These are phyloP conservation scores for Dryoscopus gambensis DNA, from an alignment of 2,113 vertebrate species.

Conservation along the genomic window DNA sequence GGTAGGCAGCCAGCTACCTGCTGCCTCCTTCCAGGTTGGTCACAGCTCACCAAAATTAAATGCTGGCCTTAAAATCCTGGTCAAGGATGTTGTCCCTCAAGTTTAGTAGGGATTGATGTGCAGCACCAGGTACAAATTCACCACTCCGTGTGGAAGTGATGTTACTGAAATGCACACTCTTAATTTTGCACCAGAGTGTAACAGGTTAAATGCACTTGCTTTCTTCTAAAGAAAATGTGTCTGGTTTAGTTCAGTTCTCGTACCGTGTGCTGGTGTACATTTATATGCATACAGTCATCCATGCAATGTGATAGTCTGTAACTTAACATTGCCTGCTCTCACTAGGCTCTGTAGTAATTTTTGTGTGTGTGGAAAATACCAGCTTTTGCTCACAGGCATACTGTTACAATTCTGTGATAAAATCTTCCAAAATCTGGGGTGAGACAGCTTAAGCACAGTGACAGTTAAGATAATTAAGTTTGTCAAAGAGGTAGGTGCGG, in stretches of 20 bases:
- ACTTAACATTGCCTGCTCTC: background rate
- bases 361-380: background rate
- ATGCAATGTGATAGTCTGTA: background rate
- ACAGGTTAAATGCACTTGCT: background rate
- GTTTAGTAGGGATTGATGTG: background rate
- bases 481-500: background rate
- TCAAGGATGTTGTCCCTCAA: background rate
- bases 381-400: background rate
- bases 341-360: background rate
- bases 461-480: background rate
- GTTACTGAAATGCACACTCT: background rate
- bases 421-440: background rate
- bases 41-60: background rate
- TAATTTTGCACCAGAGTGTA: background rate
- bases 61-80: background rate
- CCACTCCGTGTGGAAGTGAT: rapidly evolving
- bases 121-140: background rate
- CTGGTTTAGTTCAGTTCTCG: background rate
- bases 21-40: background rate
- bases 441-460: background rate
- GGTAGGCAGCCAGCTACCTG: background rate
- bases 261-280: background rate
- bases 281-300: background rate
- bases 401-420: background rate
- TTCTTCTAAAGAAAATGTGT: background rate